Base-by-base conservation (phyloP, 2,797 vertebrate genomes). In the Eulemur rubriventer region DNA sequence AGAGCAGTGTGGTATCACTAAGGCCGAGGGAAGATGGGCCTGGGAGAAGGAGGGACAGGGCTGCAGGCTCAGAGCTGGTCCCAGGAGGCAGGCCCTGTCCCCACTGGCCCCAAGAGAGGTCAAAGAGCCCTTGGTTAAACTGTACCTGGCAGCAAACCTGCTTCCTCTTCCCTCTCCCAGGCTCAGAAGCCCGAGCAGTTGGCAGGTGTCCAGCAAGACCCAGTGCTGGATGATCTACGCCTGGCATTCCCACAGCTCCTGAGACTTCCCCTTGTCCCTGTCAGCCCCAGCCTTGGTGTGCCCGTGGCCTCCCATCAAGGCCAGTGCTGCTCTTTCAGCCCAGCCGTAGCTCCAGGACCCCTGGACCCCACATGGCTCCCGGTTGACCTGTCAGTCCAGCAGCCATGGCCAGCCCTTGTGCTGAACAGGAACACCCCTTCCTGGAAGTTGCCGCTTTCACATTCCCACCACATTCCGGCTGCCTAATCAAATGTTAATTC, bases 181-280 rank as follows among this genome's bases (percentile, higher is more conserved):
- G 61, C 63, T 90, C 88, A 28, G 82, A 94, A 80, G 30, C 88
- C 70, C 70, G 35, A 92, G 81, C 63, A 80, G 81, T 69, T 93
- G 95, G 91, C 73, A 75, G 81, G 73, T 24, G 13, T 92, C 93
- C 85, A 96, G 38, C 16, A 35, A 85, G 89, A 91, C 50, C 35
- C 13, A 8, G 65, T 35, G 55, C 41, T 82, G 43, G 63, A 88
- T 0, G 18, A 93, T 46, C 78, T 52, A 11, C 65, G 82, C 57
- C 91, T 96, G 89, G 61, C 55, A 82, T 96, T 93, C 85, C 72
- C 79, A 3, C 0, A 14, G 76, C n/a, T 78, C 17, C 35, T 17
- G 43, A 95, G 78, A 69, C 41, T 52, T 33, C 80, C 41, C 17
- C 16, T 59, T 65, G 35, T 30, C 38, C 33, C 57, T 52, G 43